A percentile compares a stretch with the other conserved stretches of the same genome.
Evolutionary conservation across 92 coral and sea anemone species (phyloP).

Genomic region (Parazoanthus darwini): DNA sequence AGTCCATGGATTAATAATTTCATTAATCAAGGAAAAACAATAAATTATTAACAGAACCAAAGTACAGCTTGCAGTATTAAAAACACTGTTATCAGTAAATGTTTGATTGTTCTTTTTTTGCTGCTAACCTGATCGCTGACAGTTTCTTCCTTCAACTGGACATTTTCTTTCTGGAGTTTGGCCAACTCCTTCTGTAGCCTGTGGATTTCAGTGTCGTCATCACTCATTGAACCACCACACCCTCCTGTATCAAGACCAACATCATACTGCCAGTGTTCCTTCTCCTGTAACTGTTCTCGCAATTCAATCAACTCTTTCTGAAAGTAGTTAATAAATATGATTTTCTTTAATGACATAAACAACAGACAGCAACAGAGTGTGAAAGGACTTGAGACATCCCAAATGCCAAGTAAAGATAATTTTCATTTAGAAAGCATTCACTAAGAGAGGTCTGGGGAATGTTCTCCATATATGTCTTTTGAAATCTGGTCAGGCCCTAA

Average conservation of each 20-base stretch:
- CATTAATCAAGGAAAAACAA: background rate
- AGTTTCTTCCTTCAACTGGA: conserved; percentile 64
- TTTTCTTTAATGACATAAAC: background rate
- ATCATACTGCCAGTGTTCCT: conserved; percentile 54
- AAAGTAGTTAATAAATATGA: background rate
- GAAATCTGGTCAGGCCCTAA: no score
- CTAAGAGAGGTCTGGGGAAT: no score
- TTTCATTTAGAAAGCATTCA: background rate
- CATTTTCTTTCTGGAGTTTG: conserved; percentile 81
- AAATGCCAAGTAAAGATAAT: background rate
- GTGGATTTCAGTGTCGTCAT: conserved; percentile 76
- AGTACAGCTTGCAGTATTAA: background rate
- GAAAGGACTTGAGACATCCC: background rate
- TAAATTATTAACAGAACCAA: background rate
- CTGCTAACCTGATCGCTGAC: conserved; percentile 52
- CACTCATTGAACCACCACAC: conserved; percentile 68
- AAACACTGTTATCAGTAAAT: background rate
- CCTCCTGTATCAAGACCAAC: conserved; percentile 54
- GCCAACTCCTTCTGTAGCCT: conserved; percentile 65
- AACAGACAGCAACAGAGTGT: background rate
- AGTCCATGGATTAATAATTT: no score
- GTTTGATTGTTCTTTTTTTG: background rate
- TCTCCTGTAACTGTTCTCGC: conserved; percentile 63
- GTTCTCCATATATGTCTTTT: no score
- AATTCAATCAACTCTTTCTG: conserved; percentile 77